These are phyloP conservation scores for Busseola fusca DNA, from an alignment of 2,888 invertebrate genomes.

Conservation along the genomic window DNA sequence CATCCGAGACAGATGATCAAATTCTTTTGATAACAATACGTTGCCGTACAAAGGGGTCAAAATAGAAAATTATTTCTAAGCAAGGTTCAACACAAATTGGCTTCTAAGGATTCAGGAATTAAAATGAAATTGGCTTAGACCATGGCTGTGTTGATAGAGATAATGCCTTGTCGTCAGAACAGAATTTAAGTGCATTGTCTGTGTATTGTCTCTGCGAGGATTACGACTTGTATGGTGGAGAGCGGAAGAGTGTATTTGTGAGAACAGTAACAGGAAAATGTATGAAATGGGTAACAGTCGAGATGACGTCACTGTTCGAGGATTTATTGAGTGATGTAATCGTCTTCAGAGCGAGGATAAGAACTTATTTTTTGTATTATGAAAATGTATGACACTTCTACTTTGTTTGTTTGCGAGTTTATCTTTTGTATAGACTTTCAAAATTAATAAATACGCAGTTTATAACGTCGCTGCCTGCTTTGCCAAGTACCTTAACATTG, in stretches of 20 bases:
- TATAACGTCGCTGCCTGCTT: not conserved
- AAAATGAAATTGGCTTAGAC: constrained; percentile 61
- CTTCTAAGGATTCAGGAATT: constrained; percentile 58
- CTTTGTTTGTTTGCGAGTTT: not conserved
- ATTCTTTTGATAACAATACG: constrained; percentile 71
- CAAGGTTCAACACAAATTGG: constrained; percentile 55
- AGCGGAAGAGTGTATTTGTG: constrained; percentile 41
- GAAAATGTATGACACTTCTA: not conserved
- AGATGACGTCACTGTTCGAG: constrained; percentile 26
- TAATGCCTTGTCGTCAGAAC: constrained; percentile 59
- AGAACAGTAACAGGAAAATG: constrained; percentile 40
- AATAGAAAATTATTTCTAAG: constrained; percentile 65
- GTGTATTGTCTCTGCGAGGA: constrained; percentile 53
- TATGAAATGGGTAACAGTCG: constrained; percentile 31
- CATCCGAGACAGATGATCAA: constrained; percentile 68
- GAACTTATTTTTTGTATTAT: constrained; percentile 26
- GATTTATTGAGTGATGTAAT: constrained; percentile 43
- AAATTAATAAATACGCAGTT: not conserved
- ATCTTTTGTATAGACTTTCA: no score
- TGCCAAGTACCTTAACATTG: not conserved
- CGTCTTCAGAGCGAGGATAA: constrained; percentile 11
- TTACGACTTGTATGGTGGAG: constrained; percentile 43
- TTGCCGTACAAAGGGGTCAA: constrained; percentile 64
- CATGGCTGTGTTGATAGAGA: constrained; percentile 55
- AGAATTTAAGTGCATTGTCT: constrained; percentile 59